Percentiles rank a stretch among this genome's conserved stretches.
Conservation (phyloP, 2,888 invertebrate species). For the Hydrotaea cyrtoneurina region DNA sequence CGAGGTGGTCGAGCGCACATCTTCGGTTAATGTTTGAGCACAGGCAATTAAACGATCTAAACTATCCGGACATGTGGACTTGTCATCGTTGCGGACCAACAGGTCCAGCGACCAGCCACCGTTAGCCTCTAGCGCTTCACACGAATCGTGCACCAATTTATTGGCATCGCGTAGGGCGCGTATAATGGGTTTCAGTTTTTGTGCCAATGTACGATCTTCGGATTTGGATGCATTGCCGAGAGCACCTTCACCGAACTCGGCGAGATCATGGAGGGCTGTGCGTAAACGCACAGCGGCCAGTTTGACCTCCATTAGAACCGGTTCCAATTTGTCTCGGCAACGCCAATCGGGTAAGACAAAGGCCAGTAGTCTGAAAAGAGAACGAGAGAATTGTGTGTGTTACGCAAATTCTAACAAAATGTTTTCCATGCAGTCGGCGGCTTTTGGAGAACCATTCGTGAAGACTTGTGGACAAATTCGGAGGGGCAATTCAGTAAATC, state of each 20-base stretch:
- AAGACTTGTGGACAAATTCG: too few species aligned
- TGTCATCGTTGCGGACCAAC: conserved; percentile 82
- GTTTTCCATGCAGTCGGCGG: too few species aligned
- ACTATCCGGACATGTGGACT: conserved; percentile 85
- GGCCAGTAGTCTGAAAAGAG: conserved; percentile 82
- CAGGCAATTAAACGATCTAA: conserved; percentile 94
- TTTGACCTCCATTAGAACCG: conserved; percentile 90
- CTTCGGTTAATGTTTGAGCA: conserved; percentile 92
- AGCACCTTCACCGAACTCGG: conserved; percentile 93
- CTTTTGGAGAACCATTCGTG: too few species aligned
- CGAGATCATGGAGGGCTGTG: conserved; percentile 91
- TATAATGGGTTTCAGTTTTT: conserved; percentile 89
- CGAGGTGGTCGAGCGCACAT: conserved; percentile 93
- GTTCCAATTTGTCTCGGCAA: conserved; percentile 88
- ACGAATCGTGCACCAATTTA: conserved; percentile 89
- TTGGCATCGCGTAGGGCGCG: conserved; percentile 91
- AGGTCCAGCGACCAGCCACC: conserved; percentile 90
- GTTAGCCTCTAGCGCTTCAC: conserved; percentile 87
- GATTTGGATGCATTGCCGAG: conserved; percentile 92
- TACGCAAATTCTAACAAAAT: too few species aligned
- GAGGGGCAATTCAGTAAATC: too few species aligned
- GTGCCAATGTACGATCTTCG: conserved; percentile 88
- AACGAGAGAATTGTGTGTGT: too few species aligned
- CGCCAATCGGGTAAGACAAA: conserved; percentile 93
- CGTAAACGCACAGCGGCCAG: conserved; percentile 89